Conservation (phyloP, 2,888 invertebrate species). For the Oligia fasciuncula region DNA sequence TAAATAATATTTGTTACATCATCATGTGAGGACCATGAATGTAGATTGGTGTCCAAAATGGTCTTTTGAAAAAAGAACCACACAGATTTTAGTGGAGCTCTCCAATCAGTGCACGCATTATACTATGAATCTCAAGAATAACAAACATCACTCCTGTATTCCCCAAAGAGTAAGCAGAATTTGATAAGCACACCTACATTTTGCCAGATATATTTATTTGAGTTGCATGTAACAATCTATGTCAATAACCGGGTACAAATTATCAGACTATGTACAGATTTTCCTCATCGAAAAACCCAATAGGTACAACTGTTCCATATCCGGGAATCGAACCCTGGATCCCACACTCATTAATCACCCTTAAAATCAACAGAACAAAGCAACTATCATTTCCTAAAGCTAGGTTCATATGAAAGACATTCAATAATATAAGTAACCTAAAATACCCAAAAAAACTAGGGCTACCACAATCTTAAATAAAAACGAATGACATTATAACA, state of each 20-base stretch:
- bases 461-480: background rate
- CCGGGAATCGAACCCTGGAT: background rate
- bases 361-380: background rate
- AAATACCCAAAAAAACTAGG: background rate
- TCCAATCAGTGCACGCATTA: no score
- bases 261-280: background rate
- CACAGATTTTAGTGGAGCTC: no score
- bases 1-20: no score
- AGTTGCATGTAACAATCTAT: background rate
- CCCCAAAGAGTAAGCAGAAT: background rate
- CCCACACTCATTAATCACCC: no score
- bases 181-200: background rate
- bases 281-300: background rate
- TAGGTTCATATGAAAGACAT: background rate
- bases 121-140: background rate
- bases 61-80: no score
- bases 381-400: background rate
- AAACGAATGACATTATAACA: slow-evolving; percentile 19
- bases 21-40: no score
- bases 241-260: background rate
- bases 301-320: background rate
- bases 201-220: background rate
- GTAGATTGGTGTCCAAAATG: no score
- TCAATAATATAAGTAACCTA: background rate
- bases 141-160: background rate